phyloP scores from a whole-genome alignment of 2,797 vertebrate genomes.

The Lagodon rhomboides region DNA sequence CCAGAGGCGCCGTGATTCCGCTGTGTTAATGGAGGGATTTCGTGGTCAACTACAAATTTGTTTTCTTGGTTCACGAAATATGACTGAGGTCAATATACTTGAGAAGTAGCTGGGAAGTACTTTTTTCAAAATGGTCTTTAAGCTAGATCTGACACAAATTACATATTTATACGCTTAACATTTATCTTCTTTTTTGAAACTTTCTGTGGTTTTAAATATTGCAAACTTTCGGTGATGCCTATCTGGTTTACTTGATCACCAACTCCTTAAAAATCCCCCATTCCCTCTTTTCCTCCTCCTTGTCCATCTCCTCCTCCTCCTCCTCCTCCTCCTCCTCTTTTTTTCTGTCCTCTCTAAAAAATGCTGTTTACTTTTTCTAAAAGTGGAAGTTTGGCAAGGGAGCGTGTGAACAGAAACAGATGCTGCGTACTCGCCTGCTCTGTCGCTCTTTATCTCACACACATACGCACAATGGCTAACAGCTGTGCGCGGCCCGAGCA shows the following conservation, averaged over 20 bases:
- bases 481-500: conserved; percentile 66
- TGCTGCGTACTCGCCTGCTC: conserved; percentile 70
- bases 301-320: conserved; percentile 1
- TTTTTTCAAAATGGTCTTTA: background rate
- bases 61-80: background rate
- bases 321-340: conserved; percentile 6
- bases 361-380: conserved; percentile 84
- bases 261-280: conserved; percentile 30
- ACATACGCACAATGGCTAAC: conserved; percentile 66
- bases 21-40: background rate
- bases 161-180: background rate
- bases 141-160: background rate
- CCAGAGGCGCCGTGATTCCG: background rate
- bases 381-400: conserved; percentile 81
- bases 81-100: background rate
- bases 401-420: conserved; percentile 86
- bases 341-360: conserved; percentile 35
- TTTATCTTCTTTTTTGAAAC: background rate
- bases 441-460: conserved; percentile 40
- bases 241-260: conserved; percentile 29
- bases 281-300: conserved; percentile 30
- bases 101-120: too few relatives aligned
- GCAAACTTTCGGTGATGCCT: background rate
- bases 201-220: background rate
- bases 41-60: background rate